These are phyloP conservation scores for Meandrusa payeni DNA, from an alignment of 2,888 invertebrate species.

Conservation along the genomic window DNA sequence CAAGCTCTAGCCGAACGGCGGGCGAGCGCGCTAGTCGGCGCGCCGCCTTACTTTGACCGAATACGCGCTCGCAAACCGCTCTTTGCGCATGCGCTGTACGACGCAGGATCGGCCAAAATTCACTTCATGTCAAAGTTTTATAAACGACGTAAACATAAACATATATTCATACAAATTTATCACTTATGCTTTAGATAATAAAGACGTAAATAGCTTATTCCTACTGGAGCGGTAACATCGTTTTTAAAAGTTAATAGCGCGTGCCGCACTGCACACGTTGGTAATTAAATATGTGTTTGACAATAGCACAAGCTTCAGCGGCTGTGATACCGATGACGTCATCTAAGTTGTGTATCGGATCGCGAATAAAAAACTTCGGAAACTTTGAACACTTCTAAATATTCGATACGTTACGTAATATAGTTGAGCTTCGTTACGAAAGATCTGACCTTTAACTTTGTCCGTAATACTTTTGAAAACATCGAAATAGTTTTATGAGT, in stretches of 20 bases:
- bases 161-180: slow-evolving; percentile 30
- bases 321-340: slow-evolving; percentile 73
- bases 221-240: slow-evolving; percentile 22
- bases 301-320: slow-evolving; percentile 61
- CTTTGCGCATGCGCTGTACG: slow-evolving; percentile 67
- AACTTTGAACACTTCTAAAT: slow-evolving; percentile 2
- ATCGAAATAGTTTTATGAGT: background rate
- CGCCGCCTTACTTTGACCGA: slow-evolving; percentile 75
- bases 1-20: slow-evolving; percentile 65
- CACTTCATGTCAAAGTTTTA: slow-evolving; percentile 39
- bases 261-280: slow-evolving; percentile 80
- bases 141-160: slow-evolving; percentile 38
- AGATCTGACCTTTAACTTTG: background rate
- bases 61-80: slow-evolving; percentile 49
- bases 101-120: slow-evolving; percentile 74
- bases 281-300: slow-evolving; percentile 79
- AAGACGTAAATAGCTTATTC: slow-evolving; percentile 25
- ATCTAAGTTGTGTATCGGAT: slow-evolving; percentile 38
- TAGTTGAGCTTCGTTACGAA: slow-evolving; percentile 8
- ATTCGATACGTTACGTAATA: slow-evolving; percentile 14
- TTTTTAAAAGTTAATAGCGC: slow-evolving; percentile 51
- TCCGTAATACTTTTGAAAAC: background rate
- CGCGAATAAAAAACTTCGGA: slow-evolving; percentile 1
- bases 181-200: accelerated
- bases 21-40: slow-evolving; percentile 80